Conservation (phyloP, 2,888 invertebrate genomes). For the Belgica antarctica region DNA sequence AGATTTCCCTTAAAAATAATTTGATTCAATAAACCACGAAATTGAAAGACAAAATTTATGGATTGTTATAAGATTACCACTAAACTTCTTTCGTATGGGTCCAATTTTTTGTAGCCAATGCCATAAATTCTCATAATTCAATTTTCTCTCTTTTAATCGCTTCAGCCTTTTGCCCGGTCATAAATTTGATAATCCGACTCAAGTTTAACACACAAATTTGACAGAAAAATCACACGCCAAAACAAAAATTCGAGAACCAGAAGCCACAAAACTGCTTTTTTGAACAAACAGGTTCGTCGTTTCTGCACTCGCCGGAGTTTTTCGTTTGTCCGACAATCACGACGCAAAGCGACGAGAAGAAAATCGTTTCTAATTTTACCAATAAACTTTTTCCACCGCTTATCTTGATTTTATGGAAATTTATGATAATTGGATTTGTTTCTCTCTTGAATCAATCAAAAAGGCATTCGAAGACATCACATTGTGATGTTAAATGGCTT, state of each 20-base stretch:
- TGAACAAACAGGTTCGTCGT: conserved; percentile 31
- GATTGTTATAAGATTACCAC: neutral
- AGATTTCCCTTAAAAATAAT: too few relatives aligned
- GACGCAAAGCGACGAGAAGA: neutral
- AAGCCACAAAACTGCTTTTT: conserved; percentile 28
- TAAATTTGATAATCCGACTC: conserved; percentile 9
- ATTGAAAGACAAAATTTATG: neutral
- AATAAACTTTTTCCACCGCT: conserved; percentile 17
- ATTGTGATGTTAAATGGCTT: neutral
- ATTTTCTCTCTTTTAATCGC: neutral
- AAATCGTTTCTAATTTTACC: conserved; percentile 10
- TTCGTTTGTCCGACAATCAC: conserved; percentile 25
- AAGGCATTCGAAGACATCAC: conserved; percentile 7
- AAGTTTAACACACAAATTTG: neutral
- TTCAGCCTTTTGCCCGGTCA: neutral
- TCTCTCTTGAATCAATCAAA: conserved; percentile 31
- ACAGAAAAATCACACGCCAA: neutral
- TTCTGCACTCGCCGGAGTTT: conserved; percentile 26
- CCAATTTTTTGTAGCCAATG: neutral
- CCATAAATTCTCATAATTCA: conserved; percentile 2
- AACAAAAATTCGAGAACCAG: conserved; percentile 7
- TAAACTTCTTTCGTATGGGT: neutral
- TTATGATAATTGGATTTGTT: conserved; percentile 39
- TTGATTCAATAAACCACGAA: too few relatives aligned
- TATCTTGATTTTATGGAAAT: conserved; percentile 33